phyloP scores from a whole-genome alignment of 2,888 invertebrate species.

The Lithodes maja region DNA sequence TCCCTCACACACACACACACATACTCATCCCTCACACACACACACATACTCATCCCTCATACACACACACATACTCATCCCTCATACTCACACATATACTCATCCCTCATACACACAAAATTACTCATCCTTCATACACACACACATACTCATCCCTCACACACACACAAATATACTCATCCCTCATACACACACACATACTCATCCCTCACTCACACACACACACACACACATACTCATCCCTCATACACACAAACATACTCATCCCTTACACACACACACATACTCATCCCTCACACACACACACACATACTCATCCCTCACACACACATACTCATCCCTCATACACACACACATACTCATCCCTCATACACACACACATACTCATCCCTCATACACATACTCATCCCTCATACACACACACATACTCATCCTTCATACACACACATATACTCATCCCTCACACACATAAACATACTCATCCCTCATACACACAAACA shows the following conservation, averaged over 20 bases:
- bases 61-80: too few relatives aligned
- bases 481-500: neutral
- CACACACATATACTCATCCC: too few relatives aligned
- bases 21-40: neutral
- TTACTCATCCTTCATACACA: too few relatives aligned
- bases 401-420: too few relatives aligned
- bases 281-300: too few relatives aligned
- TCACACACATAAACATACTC: too few relatives aligned
- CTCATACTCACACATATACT: too few relatives aligned
- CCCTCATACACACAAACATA: too few relatives aligned
- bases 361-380: neutral
- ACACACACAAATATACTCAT: neutral
- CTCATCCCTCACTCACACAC: neutral
- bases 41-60: neutral
- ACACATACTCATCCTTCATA: too few relatives aligned
- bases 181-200: neutral
- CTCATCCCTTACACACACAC: too few relatives aligned
- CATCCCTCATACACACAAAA: too few relatives aligned
- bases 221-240: neutral
- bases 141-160: neutral
- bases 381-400: too few relatives aligned
- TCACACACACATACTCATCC: neutral
- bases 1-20: neutral
- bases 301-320: neutral
- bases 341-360: neutral